Evolutionary conservation across 35 echinoderm and acorn worm species (phyloP).

Genomic region (Holothuria glaberrima): DNA sequence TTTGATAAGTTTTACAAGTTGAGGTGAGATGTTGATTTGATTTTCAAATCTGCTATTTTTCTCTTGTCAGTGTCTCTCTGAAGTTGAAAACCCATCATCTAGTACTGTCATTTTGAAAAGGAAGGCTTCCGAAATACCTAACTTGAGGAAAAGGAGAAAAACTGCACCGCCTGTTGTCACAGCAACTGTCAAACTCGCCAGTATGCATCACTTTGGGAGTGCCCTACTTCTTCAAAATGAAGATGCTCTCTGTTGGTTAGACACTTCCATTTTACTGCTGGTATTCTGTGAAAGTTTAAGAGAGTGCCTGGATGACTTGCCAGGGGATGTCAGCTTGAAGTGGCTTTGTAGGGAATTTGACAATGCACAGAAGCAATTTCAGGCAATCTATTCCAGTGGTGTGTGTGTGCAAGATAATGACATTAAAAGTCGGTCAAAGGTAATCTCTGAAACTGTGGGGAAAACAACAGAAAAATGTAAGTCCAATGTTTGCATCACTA

Average conservation of each 20-base stretch:
- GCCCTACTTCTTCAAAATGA: constrained; percentile 71
- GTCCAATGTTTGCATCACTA: neutral
- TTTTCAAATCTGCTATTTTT: neutral
- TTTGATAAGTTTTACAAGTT: too few relatives aligned
- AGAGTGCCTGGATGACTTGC: constrained; percentile 34
- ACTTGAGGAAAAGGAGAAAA: constrained; percentile 45
- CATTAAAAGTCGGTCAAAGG: neutral
- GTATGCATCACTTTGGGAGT: neutral
- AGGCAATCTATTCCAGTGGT: neutral
- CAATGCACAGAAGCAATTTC: constrained; percentile 43
- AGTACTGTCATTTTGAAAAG: constrained; percentile 47
- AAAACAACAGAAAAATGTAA: neutral
- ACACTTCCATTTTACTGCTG: constrained; percentile 71
- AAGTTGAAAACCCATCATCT: constrained; percentile 14
- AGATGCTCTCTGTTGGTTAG: constrained; percentile 87
- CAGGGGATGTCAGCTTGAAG: constrained; percentile 38
- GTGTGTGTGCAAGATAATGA: neutral
- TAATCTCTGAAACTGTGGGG: neutral
- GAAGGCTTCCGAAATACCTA: constrained; percentile 68
- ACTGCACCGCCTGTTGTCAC: neutral
- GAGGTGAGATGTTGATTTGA: neutral
- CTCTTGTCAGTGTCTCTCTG: neutral
- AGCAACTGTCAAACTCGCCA: neutral
- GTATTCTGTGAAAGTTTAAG: constrained; percentile 75
- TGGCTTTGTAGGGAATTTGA: constrained; percentile 75